Evolutionary conservation across 2,888 invertebrate genomes (phyloP), one percentile per base, ranked within the genome.

Genomic region (Lepidocyrtinus sp.): DNA sequence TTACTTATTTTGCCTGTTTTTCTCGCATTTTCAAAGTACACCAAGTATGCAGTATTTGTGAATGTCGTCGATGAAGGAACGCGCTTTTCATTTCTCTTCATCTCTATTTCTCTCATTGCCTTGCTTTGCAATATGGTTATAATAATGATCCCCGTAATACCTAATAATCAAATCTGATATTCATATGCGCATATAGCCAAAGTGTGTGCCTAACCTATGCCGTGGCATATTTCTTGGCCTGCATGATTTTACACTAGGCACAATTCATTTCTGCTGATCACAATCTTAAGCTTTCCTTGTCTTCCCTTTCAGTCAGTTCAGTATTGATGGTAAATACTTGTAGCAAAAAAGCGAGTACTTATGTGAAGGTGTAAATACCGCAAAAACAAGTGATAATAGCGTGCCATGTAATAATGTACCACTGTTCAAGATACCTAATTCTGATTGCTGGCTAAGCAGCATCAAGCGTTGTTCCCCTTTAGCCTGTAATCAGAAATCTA

Each of bases 301-400:
- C 62, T 62, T 62, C 62, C 21, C 36, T 36, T 36, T 25, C 36
- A 65, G 27, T 65, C 45, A 36, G 22, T n/a, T 21, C 7, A 27
- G 22, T 22, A 27, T 15, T 65, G 65, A 65, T 65, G 36, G 65
- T 36, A 65, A 65, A 36, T 65, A 36, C 65, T 65, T 65, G 65
- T 19, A 21, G 62, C 62, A 21, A 62, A 62, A 62, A 62, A 12
- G 62, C 22, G 62, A 21, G 63, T 25, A 7, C 25, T 3, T 64
- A 22, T 36, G 12, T 36, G 36, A 36, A 36, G 36, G 36, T 36
- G 36, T 36, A 36, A 36, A 36, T 36, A 36, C 36, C 36, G 36
- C 36, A 36, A 36, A 36, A 36, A 36, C 36, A 36, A 36, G 36
- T 36, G 36, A 36, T 36, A 36, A 36, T 36, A 36, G 36, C 36